Base-by-base conservation (phyloP, 2,888 invertebrate genomes). In the Ceramica pisi region DNA sequence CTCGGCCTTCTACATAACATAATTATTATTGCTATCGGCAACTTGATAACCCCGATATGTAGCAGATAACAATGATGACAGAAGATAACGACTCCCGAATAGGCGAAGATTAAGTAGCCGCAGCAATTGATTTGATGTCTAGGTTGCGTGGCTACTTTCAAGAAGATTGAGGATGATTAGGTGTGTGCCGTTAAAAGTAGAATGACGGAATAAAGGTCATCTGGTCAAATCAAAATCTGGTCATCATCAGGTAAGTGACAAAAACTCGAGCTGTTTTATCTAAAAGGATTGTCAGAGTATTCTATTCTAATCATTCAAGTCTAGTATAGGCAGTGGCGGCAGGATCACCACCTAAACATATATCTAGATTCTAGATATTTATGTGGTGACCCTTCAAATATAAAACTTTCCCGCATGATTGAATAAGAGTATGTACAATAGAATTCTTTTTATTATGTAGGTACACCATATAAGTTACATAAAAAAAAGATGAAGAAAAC, bases 21-120 rank as follows among this genome's bases (percentile, higher is more conserved):
- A 75, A 78, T 83, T 69, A 75, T 73, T 71, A 60, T 51, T 61
- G 72, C 56, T 79, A 74, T 72, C 67, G 63, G 60, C 61, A 72
- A 70, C 57, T 64, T 72, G 84, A 85, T 86, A 85, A 80, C 71
- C 61, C 59, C 71, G 83, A 80, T 78, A 78, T 64, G 76, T 70
- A 70, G 62, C 68, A 66, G 84, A 81, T 83, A 82, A 78, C 75
- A 61, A 56, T 80, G 71, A 79, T 85, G 80, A 72, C 82, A 68
- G 75, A 41, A 74, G 81, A 84, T 85, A 74, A 79, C 76, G 59
- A 55, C 50, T 66, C 44, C 57, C 26, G 67, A 73, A 75, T 73
- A 62, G 35, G 26, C 38, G 38, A 61, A 76, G 67, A 75, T 78
- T 71, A 71, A 2, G 48, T 67, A 72, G 55, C 57, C 50, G 21